These are phyloP conservation scores for Spermophilus dauricus DNA, from an alignment of 2,113 vertebrate genomes.

Conservation along the genomic window DNA sequence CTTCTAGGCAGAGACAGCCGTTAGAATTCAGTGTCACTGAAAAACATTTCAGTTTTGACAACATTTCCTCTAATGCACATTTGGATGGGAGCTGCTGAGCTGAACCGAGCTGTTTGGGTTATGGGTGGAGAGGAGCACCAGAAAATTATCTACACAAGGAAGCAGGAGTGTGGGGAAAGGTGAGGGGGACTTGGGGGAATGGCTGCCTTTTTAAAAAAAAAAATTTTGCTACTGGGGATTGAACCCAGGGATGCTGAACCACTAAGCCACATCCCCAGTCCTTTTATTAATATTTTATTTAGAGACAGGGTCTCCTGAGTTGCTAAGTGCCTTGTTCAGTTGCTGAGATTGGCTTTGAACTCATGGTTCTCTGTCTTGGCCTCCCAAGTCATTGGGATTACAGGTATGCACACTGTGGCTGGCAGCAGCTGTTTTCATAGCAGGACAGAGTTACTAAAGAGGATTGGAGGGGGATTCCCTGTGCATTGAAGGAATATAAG, in stretches of 20 bases:
- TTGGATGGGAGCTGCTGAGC: not conserved
- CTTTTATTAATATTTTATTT: too few relatives aligned
- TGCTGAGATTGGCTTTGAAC: too few relatives aligned
- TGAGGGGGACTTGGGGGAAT: not conserved
- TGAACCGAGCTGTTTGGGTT: not conserved
- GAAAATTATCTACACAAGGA: not conserved
- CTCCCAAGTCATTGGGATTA: too few relatives aligned
- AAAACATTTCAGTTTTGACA: not conserved
- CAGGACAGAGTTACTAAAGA: not conserved
- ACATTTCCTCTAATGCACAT: not conserved
- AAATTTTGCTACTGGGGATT: too few relatives aligned
- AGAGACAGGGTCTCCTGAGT: too few relatives aligned
- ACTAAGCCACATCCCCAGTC: too few relatives aligned
- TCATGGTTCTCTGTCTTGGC: too few relatives aligned
- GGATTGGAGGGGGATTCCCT: not conserved
- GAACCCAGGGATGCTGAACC: too few relatives aligned
- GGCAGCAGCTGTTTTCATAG: not conserved
- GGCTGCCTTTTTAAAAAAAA: too few relatives aligned
- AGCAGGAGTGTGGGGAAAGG: not conserved
- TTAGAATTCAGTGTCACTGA: not conserved
- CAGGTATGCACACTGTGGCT: too few relatives aligned
- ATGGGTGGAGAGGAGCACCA: not conserved
- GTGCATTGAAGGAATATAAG: not conserved
- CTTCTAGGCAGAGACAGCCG: constrained; percentile 13
- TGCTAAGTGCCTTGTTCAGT: too few relatives aligned